Evolutionary conservation across 2,113 vertebrate species (phyloP).

Genomic region (Tyrannus savana): DNA sequence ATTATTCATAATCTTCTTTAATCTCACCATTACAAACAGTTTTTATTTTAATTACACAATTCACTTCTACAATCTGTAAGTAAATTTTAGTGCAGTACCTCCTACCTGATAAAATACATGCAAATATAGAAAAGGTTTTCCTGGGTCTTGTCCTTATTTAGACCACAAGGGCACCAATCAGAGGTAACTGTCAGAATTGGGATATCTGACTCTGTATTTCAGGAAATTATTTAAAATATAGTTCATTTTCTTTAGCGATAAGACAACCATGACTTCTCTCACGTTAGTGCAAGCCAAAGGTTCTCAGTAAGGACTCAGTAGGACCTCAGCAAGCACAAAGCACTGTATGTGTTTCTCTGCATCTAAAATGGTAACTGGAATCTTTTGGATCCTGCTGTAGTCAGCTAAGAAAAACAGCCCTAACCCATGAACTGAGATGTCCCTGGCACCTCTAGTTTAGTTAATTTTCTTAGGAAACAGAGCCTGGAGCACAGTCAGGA

Average conservation of each 20-base stretch:
- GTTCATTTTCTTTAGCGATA: neutral
- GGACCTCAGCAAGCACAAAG: neutral
- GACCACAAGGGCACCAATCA: neutral
- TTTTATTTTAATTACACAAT: conserved; percentile 6
- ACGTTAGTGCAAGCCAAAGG: neutral
- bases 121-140: neutral
- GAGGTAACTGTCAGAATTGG: neutral
- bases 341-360: neutral
- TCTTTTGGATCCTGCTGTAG: neutral
- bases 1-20: neutral
- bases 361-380: neutral
- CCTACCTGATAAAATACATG: neutral
- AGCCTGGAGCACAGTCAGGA: neutral
- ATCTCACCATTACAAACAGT: neutral
- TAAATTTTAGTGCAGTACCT: neutral
- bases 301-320: neutral
- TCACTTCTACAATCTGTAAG: neutral
- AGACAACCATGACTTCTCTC: neutral
- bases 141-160: neutral
- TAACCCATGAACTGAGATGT: neutral
- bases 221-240: neutral
- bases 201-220: neutral
- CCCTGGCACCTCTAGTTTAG: neutral
- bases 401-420: neutral
- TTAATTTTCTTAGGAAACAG: neutral